Evolutionary conservation across 2,113 vertebrate genomes (phyloP), one percentile per base, ranked within the genome.

Genomic region (Neogobius melanostomus): DNA sequence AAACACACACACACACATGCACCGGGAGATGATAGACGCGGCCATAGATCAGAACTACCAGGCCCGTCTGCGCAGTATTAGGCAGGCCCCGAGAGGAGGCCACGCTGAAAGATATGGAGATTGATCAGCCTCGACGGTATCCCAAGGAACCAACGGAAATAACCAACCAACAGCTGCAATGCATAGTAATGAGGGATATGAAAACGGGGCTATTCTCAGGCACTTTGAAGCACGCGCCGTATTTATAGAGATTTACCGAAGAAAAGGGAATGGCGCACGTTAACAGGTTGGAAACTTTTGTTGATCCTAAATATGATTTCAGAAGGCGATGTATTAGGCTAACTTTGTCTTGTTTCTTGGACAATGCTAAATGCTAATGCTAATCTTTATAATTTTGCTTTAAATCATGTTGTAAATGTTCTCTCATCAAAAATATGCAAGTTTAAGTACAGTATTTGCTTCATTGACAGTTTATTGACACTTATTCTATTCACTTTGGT

Each of bases 21-120:
- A 16, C 63, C 50, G 49, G 49, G 54, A 45, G 49, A 7, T 51
- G 57, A 68, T 47, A 8, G 67, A 63, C 28, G 16, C 14, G 5
- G 45, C 17, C 67, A 75, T 75, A 64, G 54, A 80, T 82, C 80
- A 77, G 68, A 66, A 47, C 44, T 52, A 10, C 52, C 28, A 14
- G 54, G 11, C 42, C 44, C 53, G 11, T 61, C 21, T 50, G 7
- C 4, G 3, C 15, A 52, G 49, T 11, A 45, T 17, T 54, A 43
- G n/a, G 42, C 5, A 45, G 51, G 6, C 48, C 43, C 51, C 44
- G 14, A 2, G 14, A 45, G 59, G 7, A 4, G 7, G 5, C 42
- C 54, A 53, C 12, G 28, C 28, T 44, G 15, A 61, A 5, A 12
- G 36, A 61, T 44, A 43, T 61, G 57, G 57, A 61, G 36, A 61